Conservation (phyloP, 2,888 invertebrate species). For the Macrosiphum euphorbiae region DNA sequence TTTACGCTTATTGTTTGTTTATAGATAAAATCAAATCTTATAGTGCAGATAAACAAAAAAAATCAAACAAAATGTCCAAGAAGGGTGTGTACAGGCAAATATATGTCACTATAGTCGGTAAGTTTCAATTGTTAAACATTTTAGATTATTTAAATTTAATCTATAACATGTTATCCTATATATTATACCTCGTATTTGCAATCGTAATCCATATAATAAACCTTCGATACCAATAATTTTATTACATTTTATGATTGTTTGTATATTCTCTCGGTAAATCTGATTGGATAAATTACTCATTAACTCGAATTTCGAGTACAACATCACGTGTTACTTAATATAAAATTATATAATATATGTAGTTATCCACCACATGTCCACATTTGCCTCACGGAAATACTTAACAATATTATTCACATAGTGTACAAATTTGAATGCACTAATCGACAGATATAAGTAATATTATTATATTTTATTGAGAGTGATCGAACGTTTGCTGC, state of each 20-base stretch:
- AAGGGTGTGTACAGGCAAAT: slow-evolving; percentile 3
- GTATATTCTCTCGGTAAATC: too few relatives aligned
- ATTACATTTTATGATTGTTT: not conserved
- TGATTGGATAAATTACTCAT: not conserved
- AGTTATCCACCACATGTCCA: not conserved
- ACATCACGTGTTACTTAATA: not conserved
- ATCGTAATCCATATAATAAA: not conserved
- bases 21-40: not conserved
- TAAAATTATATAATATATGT: not conserved
- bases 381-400: not conserved
- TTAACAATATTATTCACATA: not conserved
- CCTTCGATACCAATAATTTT: not conserved
- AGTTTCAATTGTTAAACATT: not conserved
- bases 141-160: not conserved
- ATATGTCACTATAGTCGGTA: not conserved
- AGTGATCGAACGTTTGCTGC: not conserved
- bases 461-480: too few relatives aligned
- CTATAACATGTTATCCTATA: not conserved
- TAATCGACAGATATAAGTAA: too few relatives aligned
- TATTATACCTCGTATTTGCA: not conserved
- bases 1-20: not conserved
- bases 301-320: not conserved
- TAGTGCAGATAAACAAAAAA: not conserved
- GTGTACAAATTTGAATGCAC: too few relatives aligned
- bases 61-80: not conserved